Evolutionary conservation across 2,888 invertebrate species (phyloP).

Genomic region (Dromius quadrimaculatus): DNA sequence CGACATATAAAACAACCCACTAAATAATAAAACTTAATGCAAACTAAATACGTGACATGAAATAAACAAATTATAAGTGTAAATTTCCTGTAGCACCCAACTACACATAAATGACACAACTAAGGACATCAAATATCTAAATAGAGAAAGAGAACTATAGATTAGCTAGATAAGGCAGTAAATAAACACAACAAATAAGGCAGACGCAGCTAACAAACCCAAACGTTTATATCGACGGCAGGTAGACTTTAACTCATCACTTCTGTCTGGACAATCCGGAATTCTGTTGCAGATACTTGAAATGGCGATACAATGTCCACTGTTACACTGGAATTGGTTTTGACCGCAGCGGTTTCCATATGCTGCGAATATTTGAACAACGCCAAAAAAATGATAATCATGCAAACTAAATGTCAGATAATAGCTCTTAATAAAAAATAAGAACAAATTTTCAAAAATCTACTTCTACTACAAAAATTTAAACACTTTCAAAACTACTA

Average conservation of each 20-base stretch:
- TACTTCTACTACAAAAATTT: constrained; percentile 42
- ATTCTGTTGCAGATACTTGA: constrained; percentile 72
- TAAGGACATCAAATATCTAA: constrained; percentile 43
- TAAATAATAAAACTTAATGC: constrained; percentile 42
- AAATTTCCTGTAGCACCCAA: constrained; percentile 34
- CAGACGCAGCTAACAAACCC: constrained; percentile 64
- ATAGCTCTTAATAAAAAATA: constrained; percentile 22
- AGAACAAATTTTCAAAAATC: constrained; percentile 18
- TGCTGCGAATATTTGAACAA: constrained; percentile 61
- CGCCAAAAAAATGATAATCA: constrained; percentile 61
- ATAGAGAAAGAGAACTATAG: constrained; percentile 18
- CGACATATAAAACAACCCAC: constrained; percentile 30
- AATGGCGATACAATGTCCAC: constrained; percentile 73
- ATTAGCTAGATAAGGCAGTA: constrained; percentile 30
- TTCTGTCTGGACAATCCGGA: constrained; percentile 74
- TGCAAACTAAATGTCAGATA: constrained; percentile 58
- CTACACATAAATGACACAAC: constrained; percentile 40
- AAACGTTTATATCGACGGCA: constrained; percentile 68
- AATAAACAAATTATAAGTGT: constrained; percentile 17
- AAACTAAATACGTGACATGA: constrained; percentile 26
- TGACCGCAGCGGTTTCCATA: constrained; percentile 60
- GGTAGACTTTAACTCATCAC: constrained; percentile 69
- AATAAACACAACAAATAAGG: constrained; percentile 54
- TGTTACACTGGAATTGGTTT: constrained; percentile 71
- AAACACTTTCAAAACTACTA: constrained; percentile 39